These are phyloP conservation scores for Synanthedon formicaeformis DNA, from an alignment of 2,888 invertebrate species.

Conservation along the genomic window DNA sequence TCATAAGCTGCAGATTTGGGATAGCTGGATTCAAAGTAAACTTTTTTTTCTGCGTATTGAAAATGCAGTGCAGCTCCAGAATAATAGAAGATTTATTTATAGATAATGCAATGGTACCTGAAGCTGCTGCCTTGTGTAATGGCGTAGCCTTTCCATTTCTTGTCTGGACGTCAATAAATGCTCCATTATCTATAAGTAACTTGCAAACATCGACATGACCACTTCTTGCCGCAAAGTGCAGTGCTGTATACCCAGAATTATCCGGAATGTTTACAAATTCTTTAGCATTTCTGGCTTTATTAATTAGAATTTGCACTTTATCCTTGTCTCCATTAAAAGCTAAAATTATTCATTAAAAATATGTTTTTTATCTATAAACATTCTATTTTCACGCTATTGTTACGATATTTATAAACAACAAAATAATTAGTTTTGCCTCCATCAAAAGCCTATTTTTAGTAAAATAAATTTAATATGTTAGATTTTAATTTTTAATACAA, in stretches of 20 bases:
- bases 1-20: neutral
- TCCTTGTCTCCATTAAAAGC: slow-evolving; percentile 82
- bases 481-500: too few species aligned
- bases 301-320: slow-evolving; percentile 70
- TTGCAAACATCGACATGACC: slow-evolving; percentile 80
- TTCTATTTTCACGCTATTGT: too few species aligned
- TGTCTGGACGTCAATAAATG: slow-evolving; percentile 80
- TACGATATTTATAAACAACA: too few species aligned
- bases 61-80: neutral
- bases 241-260: slow-evolving; percentile 84
- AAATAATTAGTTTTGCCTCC: too few species aligned
- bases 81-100: neutral
- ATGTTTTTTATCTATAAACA: too few species aligned
- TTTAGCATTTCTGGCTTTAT: slow-evolving; percentile 51
- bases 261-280: slow-evolving; percentile 74
- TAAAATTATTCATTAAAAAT: slow-evolving; percentile 24
- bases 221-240: slow-evolving; percentile 90
- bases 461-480: too few species aligned
- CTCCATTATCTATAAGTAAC: slow-evolving; percentile 76
- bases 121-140: slow-evolving; percentile 84
- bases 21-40: too few species aligned
- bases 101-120: slow-evolving; percentile 56
- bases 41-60: too few species aligned
- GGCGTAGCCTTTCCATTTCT: slow-evolving; percentile 82
- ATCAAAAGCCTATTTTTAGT: too few species aligned